Evolutionary conservation across 2,888 invertebrate species (phyloP), one percentile per base, ranked within the genome.

Genomic region (Meta bourneti): DNA sequence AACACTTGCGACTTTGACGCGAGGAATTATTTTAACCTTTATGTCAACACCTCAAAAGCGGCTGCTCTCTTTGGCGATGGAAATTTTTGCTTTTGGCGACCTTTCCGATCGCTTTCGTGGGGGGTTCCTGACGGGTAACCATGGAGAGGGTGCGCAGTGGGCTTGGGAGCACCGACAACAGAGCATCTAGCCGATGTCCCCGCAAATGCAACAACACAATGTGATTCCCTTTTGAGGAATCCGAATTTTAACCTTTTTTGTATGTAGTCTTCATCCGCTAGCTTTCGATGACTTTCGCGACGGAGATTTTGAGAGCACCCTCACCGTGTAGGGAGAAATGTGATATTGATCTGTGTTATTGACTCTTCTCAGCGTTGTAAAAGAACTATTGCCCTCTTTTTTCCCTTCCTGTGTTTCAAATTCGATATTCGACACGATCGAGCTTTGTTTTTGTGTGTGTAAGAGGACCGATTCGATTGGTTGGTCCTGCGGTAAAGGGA

Each of bases 71-170:
- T 87, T 87, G 87, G 87, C 87, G 87, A 72, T 5, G 51, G n/a
- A 81, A 34, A 16, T 77, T 16, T 49, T 48, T 84, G 6, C 20
- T 16, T 8, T 88, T 89, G 89, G 89, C 89, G 89, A 74, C 69
- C 48, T 72, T 88, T 54, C 61, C 16, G 74, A 82, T 11, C 34
- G 69, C 86, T 52, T 80, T 70, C n/a, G 16, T 77, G 69, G 54
- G 89, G 78, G 89, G 81, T 34, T 78, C 81, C 81, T 51, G 49
- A 70, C 20, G 83, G 83, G 89, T 89, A 83, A 83, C 83, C 89
- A 89, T 89, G 89, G 89, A 74, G 75, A 89, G 80, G 89, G 83
- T 89, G 89, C 89, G 89, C 89, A 89, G 78, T 89, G 82, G 89
- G 70, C 89, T 89, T 89, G 81, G 82, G 89, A 89, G 81, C 83